Evolutionary conservation across 64 coral and sea anemone species (phyloP).

Genomic region (Montipora efflorescens): DNA sequence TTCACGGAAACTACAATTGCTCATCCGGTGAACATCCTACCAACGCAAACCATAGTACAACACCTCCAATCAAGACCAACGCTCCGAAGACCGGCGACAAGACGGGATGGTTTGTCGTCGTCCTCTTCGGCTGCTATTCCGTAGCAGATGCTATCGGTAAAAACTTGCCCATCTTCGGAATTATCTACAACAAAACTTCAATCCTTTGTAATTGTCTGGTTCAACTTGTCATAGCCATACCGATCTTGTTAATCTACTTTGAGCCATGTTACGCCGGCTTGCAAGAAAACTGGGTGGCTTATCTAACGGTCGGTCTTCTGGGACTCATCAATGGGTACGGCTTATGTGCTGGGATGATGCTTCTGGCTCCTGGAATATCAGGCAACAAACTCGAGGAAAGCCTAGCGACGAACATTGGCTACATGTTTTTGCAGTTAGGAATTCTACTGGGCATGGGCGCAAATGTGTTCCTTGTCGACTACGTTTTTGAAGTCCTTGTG

Average conservation of each 20-base stretch:
- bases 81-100: conserved; percentile 60
- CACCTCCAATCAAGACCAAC: neutral
- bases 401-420: conserved; percentile 86
- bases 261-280: conserved; percentile 71
- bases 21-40: neutral
- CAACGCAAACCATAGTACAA: neutral
- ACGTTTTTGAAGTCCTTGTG: conserved; percentile 64
- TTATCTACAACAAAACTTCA: conserved; percentile 83
- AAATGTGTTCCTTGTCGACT: conserved; percentile 82
- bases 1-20: conserved; percentile 88
- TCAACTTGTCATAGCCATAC: conserved; percentile 82
- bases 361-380: conserved; percentile 72
- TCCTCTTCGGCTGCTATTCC: conserved; percentile 90
- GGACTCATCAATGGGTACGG: conserved; percentile 91
- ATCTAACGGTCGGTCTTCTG: conserved; percentile 73
- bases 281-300: conserved; percentile 83
- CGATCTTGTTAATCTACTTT: conserved; percentile 86
- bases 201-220: conserved; percentile 78
- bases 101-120: conserved; percentile 92
- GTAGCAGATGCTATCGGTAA: conserved; percentile 89
- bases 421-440: conserved; percentile 90
- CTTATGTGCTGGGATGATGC: conserved; percentile 91
- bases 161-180: conserved; percentile 86
- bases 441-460: conserved; percentile 84
- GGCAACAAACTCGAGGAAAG: conserved; percentile 85